A percentile compares a stretch with the other conserved stretches of the same genome.
phyloP scores from a whole-genome alignment of 92 coral and sea anemone genomes.

The Umimayanthus chanpuru region DNA sequence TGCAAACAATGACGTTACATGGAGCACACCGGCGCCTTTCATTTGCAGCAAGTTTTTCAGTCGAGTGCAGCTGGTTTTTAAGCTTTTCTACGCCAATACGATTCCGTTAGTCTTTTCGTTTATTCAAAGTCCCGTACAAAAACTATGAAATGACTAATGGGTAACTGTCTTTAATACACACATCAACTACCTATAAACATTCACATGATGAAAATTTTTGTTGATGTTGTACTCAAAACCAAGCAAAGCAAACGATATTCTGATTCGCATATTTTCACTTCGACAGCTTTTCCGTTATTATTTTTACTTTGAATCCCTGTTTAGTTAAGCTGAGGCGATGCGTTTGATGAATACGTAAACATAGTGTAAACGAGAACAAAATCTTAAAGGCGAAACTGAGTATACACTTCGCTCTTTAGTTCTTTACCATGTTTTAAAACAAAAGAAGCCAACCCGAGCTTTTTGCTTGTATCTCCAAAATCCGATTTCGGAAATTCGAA shows the following conservation, averaged over 20 bases:
- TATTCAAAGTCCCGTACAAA: neutral
- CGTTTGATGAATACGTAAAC: neutral
- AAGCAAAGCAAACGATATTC: neutral
- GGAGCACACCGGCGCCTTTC: constrained; percentile 5
- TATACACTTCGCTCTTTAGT: too few species aligned
- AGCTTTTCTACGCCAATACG: neutral
- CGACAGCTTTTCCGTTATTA: neutral
- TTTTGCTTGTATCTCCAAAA: neutral
- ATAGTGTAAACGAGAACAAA: too few species aligned
- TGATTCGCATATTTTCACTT: neutral
- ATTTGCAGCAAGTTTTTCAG: neutral
- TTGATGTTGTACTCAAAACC: neutral
- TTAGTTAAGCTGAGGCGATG: neutral
- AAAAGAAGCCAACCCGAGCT: neutral
- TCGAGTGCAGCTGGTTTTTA: neutral
- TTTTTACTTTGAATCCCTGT: constrained; percentile 1
- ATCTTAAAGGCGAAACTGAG: neutral
- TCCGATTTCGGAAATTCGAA: too few species aligned
- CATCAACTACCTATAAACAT: neutral
- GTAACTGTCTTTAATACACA: neutral
- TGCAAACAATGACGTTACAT: neutral
- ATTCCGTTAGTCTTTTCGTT: neutral
- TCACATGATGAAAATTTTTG: neutral
- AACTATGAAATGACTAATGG: neutral
- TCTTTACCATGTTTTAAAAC: neutral